Evolutionary conservation across 1,140 invertebrate genomes (phyloP).

Genomic region (Lithobius niger): DNA sequence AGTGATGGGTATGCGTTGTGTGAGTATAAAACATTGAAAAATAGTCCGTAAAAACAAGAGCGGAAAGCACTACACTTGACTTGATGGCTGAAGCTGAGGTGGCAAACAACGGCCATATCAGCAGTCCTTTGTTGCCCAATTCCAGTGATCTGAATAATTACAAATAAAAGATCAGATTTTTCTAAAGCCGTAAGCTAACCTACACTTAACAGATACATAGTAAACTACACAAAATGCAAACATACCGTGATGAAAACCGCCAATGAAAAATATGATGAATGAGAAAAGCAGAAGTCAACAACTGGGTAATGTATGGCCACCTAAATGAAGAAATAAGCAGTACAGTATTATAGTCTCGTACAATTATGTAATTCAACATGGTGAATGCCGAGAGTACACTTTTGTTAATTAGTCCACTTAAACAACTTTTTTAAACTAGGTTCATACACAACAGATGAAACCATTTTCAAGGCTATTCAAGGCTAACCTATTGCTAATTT

Average conservation of each 20-base stretch:
- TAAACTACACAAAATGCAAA: no score
- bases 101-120: constrained; percentile 22
- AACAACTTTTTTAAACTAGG: no score
- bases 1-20: constrained; percentile 50
- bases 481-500: no score
- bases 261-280: constrained; percentile 25
- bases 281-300: constrained; percentile 28
- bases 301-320: constrained; percentile 29
- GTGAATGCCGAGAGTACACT: no score
- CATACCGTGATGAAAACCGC: no score
- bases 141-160: no score
- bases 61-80: constrained; percentile 22
- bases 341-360: background rate
- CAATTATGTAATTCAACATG: background rate
- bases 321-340: constrained; percentile 15
- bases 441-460: no score
- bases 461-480: no score
- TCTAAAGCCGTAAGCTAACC: no score
- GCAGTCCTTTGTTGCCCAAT: constrained; percentile 11
- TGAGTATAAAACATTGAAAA: constrained; percentile 47
- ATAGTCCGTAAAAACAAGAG: constrained; percentile 30
- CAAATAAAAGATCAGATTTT: no score
- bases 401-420: no score
- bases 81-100: constrained; percentile 22
- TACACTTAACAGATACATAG: no score